A percentile compares a stretch with the other conserved stretches of the same genome.
Conservation (phyloP, 2,888 invertebrate species). For the Rhagonycha fulva region DNA sequence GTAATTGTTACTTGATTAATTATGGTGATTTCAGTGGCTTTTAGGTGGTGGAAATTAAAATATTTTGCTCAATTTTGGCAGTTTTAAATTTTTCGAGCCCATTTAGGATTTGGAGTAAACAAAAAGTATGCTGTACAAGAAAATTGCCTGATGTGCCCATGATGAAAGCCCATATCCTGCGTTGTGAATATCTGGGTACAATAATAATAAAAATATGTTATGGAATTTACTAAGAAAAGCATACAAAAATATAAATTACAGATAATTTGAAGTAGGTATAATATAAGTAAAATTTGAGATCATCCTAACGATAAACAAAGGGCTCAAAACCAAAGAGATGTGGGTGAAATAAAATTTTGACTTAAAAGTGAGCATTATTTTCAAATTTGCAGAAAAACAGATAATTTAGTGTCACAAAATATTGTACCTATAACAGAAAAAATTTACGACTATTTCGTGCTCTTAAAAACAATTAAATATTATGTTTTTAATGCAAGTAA, state of each 20-base stretch:
- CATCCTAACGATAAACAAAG: neutral
- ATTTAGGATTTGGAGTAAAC: no score
- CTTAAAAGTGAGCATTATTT: neutral
- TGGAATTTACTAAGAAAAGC: neutral
- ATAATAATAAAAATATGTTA: neutral
- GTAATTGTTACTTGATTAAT: no score
- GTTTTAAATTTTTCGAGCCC: no score
- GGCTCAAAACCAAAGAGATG: no score
- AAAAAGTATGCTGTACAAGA: no score
- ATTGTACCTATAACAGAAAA: no score
- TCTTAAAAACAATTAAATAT: neutral
- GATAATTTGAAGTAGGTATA: neutral
- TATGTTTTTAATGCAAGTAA: neutral
- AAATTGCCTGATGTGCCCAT: no score
- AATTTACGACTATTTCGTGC: neutral
- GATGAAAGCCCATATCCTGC: no score
- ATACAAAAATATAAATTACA: neutral
- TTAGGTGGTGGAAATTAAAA: no score
- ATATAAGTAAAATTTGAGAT: neutral
- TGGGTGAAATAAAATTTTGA: neutral
- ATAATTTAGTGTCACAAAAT: neutral
- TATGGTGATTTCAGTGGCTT: no score
- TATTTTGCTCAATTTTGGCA: no score
- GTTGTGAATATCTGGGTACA: no score
- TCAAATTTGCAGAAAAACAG: neutral